Evolutionary conservation across 1,140 invertebrate genomes (phyloP).

Genomic region (Bombus sylvicola): DNA sequence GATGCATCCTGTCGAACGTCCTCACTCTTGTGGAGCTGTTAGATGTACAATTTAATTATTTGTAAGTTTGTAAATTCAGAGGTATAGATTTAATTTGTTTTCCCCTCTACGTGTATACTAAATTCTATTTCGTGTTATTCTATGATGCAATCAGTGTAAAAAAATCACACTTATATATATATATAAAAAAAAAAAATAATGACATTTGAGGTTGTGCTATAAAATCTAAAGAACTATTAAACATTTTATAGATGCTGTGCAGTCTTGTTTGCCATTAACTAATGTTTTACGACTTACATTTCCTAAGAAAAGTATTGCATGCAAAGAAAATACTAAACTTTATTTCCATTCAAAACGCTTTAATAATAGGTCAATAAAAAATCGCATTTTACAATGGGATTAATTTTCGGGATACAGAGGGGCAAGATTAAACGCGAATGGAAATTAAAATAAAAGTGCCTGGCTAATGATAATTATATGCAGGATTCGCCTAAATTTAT

Average conservation of each 20-base stretch:
- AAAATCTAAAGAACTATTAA: background rate
- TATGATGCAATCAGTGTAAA: background rate
- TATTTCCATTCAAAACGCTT: background rate
- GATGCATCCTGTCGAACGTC: conserved; percentile 63
- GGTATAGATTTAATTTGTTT: background rate
- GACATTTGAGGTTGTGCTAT: background rate
- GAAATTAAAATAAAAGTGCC: background rate
- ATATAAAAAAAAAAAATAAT: background rate
- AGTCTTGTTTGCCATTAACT: conserved; percentile 12
- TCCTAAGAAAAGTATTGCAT: background rate
- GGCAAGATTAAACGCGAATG: background rate
- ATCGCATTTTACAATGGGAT: background rate
- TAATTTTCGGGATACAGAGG: background rate
- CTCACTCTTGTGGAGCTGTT: conserved; percentile 65
- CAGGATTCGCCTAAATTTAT: conserved; percentile 6
- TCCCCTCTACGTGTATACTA: background rate
- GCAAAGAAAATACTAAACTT: background rate
- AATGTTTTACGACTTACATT: background rate
- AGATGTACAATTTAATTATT: background rate
- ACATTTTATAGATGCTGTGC: background rate
- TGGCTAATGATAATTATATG: background rate
- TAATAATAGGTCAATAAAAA: background rate
- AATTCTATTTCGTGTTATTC: background rate
- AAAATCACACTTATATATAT: background rate
- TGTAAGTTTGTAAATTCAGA: background rate